These are phyloP conservation scores for Drosophila sp. DNA, from an alignment of 1,140 invertebrate species.

Conservation along the genomic window DNA sequence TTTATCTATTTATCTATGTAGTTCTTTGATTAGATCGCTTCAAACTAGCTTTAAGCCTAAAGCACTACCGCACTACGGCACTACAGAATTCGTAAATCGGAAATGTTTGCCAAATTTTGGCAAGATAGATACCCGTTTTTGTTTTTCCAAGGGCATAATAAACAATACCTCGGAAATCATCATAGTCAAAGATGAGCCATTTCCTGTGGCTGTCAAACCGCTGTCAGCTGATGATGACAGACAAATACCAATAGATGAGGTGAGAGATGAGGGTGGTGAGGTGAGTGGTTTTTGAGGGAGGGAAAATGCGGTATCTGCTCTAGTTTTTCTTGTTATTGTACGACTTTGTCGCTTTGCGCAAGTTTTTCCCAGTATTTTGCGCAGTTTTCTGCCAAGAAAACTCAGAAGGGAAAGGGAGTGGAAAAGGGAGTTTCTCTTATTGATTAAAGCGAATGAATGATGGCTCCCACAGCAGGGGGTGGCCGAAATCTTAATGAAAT, in stretches of 20 bases:
- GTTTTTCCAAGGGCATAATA: not conserved
- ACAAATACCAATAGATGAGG: not conserved
- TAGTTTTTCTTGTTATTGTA: slow-evolving; percentile 40
- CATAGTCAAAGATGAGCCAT: slow-evolving; percentile 4
- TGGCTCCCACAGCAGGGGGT: not conserved
- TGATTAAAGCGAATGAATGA: slow-evolving; percentile 23
- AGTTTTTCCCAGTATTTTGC: slow-evolving; percentile 58
- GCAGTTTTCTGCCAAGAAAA: slow-evolving; percentile 44
- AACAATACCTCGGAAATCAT: not conserved
- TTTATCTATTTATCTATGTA: no score
- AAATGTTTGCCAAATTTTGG: not conserved
- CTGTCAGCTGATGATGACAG: slow-evolving; percentile 8
- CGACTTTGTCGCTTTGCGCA: slow-evolving; percentile 57
- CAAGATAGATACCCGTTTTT: not conserved
- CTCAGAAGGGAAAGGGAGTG: not conserved
- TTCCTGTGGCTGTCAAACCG: slow-evolving; percentile 20
- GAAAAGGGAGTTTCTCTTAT: slow-evolving; percentile 26
- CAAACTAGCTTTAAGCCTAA: not conserved
- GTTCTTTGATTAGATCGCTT: no score
- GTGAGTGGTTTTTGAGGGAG: no score
- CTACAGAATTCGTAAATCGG: not conserved
- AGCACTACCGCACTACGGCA: not conserved
- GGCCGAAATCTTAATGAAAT: not conserved
- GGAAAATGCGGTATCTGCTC: not conserved
- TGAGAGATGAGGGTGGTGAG: not conserved